Percentiles rank a stretch among this genome's conserved stretches.
Evolutionary conservation across 2,797 vertebrate species (phyloP).

Genomic region (Myotis daubentonii): DNA sequence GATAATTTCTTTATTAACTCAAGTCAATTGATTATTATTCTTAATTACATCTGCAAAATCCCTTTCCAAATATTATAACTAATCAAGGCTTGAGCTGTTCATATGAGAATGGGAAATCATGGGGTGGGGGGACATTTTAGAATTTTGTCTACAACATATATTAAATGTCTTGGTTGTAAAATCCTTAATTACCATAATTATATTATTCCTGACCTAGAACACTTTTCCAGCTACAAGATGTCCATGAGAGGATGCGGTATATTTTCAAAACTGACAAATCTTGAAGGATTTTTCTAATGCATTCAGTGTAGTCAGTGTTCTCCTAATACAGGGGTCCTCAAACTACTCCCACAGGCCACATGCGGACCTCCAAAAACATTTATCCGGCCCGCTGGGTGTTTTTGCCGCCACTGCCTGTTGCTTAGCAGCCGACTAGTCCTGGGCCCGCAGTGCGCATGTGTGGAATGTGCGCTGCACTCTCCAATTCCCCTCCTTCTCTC

Average conservation of each 20-base stretch:
- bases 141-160: background rate
- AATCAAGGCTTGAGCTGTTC: background rate
- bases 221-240: background rate
- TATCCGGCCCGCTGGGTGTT: no score
- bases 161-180: background rate
- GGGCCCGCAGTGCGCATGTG: no score
- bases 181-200: background rate
- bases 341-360: no score
- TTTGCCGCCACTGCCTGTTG: no score
- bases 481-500: no score
- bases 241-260: background rate
- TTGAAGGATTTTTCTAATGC: background rate
- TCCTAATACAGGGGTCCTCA: background rate
- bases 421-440: no score
- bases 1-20: background rate
- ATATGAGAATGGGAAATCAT: background rate
- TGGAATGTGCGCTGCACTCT: no score
- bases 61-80: background rate
- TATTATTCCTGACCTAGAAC: background rate
- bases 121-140: background rate
- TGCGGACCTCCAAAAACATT: no score
- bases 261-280: background rate
- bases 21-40: background rate
- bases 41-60: conserved; percentile 1
- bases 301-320: background rate